phyloP scores from a whole-genome alignment of 2,888 invertebrate species.

The Brenthis hecate region DNA sequence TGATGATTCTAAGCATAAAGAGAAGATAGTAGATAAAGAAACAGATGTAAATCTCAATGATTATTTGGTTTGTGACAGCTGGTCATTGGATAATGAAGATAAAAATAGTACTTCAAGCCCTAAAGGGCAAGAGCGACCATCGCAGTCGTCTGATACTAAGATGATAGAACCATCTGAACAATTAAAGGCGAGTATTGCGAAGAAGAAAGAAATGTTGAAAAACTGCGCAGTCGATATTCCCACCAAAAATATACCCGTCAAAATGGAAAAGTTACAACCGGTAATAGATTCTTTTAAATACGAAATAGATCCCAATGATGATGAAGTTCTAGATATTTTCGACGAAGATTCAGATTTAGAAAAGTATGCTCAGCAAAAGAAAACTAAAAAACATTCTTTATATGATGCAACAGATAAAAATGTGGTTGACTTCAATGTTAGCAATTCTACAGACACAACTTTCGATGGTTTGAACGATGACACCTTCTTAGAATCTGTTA shows the following conservation, averaged over 20 bases:
- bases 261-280: conserved; percentile 63
- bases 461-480: conserved; percentile 65
- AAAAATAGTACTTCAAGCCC: conserved; percentile 59
- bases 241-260: conserved; percentile 41
- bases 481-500: conserved; percentile 71
- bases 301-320: conserved; percentile 70
- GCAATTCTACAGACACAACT: conserved; percentile 53
- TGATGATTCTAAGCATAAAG: conserved; percentile 35
- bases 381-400: conserved; percentile 46
- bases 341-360: conserved; percentile 54
- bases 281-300: conserved; percentile 72
- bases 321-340: conserved; percentile 63
- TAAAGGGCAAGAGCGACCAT: conserved; percentile 49
- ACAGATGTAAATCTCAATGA: conserved; percentile 69
- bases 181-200: conserved; percentile 45
- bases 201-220: conserved; percentile 43
- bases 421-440: conserved; percentile 53
- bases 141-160: conserved; percentile 41
- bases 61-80: conserved; percentile 75
- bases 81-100: conserved; percentile 75
- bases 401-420: conserved; percentile 56
- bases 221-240: conserved; percentile 39
- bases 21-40: conserved; percentile 50
- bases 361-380: conserved; percentile 51
- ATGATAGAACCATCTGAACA: conserved; percentile 47